These are phyloP conservation scores for Ridgeia piscesae DNA, from an alignment of 1,140 invertebrate species.

Conservation along the genomic window DNA sequence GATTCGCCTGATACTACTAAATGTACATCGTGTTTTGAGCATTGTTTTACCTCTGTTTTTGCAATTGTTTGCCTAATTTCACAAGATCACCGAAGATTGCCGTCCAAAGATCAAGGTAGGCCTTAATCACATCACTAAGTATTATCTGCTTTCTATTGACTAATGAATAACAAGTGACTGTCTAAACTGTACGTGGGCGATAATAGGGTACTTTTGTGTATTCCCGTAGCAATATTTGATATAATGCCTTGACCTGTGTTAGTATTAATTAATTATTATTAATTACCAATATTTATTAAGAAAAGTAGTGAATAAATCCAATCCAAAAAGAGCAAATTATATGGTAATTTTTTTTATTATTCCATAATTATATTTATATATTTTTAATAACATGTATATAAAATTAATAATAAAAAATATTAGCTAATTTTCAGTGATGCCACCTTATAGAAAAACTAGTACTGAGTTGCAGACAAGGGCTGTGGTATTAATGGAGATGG, in stretches of 20 bases:
- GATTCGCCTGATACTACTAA: no score
- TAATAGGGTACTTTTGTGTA: neutral
- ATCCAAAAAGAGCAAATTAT: neutral
- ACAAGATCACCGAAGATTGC: neutral
- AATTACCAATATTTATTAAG: constrained; percentile 15
- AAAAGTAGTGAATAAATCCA: constrained; percentile 14
- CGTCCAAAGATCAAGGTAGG: neutral
- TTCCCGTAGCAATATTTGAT: constrained; percentile 12
- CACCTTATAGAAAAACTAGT: neutral
- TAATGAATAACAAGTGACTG: neutral
- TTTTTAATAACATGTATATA: neutral
- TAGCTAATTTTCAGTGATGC: constrained; percentile 3
- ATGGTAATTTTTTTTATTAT: neutral
- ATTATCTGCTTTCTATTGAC: neutral
- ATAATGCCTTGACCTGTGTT: neutral
- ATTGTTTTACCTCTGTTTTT: no score
- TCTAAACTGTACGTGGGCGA: neutral
- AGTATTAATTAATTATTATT: constrained; percentile 21
- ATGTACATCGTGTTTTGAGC: no score
- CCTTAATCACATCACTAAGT: neutral
- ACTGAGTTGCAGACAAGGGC: constrained; percentile 11
- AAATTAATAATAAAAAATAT: constrained; percentile 15
- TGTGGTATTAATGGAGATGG: neutral
- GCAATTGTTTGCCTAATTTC: neutral
- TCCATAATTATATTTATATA: constrained; percentile 1